phyloP scores from a whole-genome alignment of 2,888 invertebrate genomes.

The Phyllotreta striolata region DNA sequence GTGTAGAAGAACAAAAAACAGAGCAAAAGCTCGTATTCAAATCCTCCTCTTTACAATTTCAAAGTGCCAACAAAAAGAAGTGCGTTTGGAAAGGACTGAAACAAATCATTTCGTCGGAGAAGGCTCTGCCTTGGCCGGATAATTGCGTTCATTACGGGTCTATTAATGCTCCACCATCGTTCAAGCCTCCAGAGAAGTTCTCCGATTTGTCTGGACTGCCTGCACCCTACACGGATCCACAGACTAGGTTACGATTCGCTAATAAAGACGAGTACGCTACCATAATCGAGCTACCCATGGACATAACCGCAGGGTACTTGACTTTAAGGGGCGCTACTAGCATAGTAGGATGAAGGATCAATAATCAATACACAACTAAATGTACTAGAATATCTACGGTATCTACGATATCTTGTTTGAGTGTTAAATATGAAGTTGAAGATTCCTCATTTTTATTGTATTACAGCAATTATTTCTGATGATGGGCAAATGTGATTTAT shows the following conservation, averaged over 20 bases:
- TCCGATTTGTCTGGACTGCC: constrained; percentile 91
- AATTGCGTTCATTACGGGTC: constrained; percentile 83
- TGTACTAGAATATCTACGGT: too few relatives aligned
- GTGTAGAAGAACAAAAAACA: constrained; percentile 47
- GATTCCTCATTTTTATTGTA: too few relatives aligned
- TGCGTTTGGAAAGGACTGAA: constrained; percentile 88
- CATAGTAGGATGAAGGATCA: constrained; percentile 69
- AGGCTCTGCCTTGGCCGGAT: constrained; percentile 78
- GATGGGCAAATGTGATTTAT: background rate
- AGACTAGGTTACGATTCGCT: constrained; percentile 85
- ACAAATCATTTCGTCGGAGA: constrained; percentile 85
- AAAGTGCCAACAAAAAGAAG: constrained; percentile 72
- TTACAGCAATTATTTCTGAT: too few relatives aligned
- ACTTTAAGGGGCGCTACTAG: constrained; percentile 84
- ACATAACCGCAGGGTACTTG: constrained; percentile 89
- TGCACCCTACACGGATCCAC: constrained; percentile 89
- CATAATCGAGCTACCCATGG: constrained; percentile 86
- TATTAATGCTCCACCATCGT: constrained; percentile 90
- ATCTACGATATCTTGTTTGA: too few relatives aligned
- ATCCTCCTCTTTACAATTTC: constrained; percentile 61
- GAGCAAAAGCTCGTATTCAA: constrained; percentile 58
- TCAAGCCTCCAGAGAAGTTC: constrained; percentile 91
- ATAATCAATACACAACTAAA: too few relatives aligned
- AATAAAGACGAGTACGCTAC: constrained; percentile 89
- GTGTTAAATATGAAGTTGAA: too few relatives aligned